Evolutionary conservation across 2,888 invertebrate species (phyloP).

Genomic region (Andrena minutula): DNA sequence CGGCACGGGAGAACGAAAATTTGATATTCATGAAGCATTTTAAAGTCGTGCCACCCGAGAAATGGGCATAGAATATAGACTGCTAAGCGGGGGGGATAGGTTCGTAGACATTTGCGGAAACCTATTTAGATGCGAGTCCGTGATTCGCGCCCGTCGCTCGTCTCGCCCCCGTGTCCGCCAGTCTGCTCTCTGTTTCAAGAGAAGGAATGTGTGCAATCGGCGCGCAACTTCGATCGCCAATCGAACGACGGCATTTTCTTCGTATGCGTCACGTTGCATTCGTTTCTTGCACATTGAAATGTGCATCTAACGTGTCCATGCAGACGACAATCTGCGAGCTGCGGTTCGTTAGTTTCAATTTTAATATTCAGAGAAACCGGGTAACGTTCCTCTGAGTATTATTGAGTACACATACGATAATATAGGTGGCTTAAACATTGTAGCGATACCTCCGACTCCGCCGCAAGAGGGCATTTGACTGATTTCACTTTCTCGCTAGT

Average conservation of each 20-base stretch:
- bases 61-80: slow-evolving; percentile 68
- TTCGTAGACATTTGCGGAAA: slow-evolving; percentile 71
- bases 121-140: slow-evolving; percentile 76
- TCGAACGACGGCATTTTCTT: neutral
- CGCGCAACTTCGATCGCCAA: neutral
- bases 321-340: too few species aligned
- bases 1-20: slow-evolving; percentile 70
- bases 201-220: neutral
- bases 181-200: neutral
- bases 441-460: too few species aligned
- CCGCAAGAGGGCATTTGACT: too few species aligned
- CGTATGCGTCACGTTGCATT: neutral
- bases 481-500: too few species aligned
- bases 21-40: slow-evolving; percentile 80
- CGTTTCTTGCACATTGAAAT: neutral
- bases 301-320: too few species aligned
- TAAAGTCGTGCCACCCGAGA: slow-evolving; percentile 74
- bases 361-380: too few species aligned
- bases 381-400: too few species aligned
- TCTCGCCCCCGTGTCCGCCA: neutral
- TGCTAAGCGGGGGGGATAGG: slow-evolving; percentile 64
- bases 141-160: slow-evolving; percentile 66
- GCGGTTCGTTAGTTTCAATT: too few species aligned
- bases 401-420: too few species aligned
- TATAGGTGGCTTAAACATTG: too few species aligned